Evolutionary conservation across 2,113 vertebrate genomes (phyloP).

Genomic region (Channa argus): DNA sequence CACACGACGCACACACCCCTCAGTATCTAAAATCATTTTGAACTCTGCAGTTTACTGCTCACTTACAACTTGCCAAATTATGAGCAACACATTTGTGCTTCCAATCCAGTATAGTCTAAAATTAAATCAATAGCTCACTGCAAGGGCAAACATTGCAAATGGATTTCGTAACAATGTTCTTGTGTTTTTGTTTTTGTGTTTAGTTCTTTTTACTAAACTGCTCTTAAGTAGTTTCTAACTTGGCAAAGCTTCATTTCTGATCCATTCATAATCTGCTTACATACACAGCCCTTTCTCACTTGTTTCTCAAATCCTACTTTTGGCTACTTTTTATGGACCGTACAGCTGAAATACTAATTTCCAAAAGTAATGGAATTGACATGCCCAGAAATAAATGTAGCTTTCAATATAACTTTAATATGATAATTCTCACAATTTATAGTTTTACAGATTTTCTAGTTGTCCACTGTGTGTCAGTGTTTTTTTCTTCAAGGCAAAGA

Average conservation of each 20-base stretch:
- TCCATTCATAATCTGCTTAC: constrained; percentile 30
- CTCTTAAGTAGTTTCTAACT: constrained; percentile 23
- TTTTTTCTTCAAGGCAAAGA: no score
- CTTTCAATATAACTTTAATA: constrained; percentile 1
- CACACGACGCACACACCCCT: background rate
- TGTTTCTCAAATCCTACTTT: background rate
- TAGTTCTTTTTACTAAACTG: background rate
- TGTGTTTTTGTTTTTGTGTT: background rate
- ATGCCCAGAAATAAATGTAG: constrained; percentile 3
- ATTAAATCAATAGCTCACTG: constrained; percentile 15
- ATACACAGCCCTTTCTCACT: constrained; percentile 11
- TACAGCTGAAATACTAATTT: constrained; percentile 1
- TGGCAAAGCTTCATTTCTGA: constrained; percentile 16
- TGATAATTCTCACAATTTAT: background rate
- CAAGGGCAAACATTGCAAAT: constrained; percentile 12
- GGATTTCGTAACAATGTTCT: constrained; percentile 9
- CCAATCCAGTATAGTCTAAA: constrained; percentile 2
- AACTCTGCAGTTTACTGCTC: background rate
- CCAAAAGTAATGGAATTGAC: background rate
- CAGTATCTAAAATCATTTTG: background rate
- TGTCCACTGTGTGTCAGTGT: background rate
- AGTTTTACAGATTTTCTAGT: background rate
- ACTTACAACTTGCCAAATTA: constrained; percentile 17
- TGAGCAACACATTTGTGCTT: constrained; percentile 28
- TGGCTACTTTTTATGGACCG: constrained; percentile 12